Evolutionary conservation across 2,888 invertebrate species (phyloP).

Genomic region (Xylocampa areola): DNA sequence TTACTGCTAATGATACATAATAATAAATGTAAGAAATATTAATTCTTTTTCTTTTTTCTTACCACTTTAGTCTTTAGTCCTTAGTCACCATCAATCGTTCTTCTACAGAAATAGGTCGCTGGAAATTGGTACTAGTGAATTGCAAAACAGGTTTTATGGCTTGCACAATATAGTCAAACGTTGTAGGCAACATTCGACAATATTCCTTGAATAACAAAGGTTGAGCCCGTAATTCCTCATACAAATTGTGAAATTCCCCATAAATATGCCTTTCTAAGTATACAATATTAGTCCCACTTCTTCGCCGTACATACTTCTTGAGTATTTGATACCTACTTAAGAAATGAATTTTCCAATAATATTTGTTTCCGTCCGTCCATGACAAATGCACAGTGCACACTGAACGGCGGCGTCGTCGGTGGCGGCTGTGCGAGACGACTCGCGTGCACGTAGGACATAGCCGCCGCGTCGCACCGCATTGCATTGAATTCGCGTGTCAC

Average conservation of each 20-base stretch:
- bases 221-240: constrained; percentile 40
- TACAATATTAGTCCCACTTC: too few species aligned
- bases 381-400: too few species aligned
- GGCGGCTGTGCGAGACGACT: too few species aligned
- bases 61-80: constrained; percentile 50
- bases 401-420: too few species aligned
- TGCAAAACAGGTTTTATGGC: constrained; percentile 46
- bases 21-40: constrained; percentile 32
- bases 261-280: constrained; percentile 39
- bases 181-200: constrained; percentile 40
- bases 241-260: constrained; percentile 47
- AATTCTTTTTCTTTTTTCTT: constrained; percentile 35
- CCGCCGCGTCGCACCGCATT: too few species aligned
- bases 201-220: constrained; percentile 42
- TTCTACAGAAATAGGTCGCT: constrained; percentile 48
- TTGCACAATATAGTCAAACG: constrained; percentile 45
- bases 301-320: too few species aligned
- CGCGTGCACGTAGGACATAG: too few species aligned
- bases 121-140: constrained; percentile 45
- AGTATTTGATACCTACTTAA: too few species aligned
- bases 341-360: too few species aligned
- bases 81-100: constrained; percentile 49
- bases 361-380: too few species aligned
- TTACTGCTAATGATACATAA: constrained; percentile 29
- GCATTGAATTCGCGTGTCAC: too few species aligned